Evolutionary conservation across 1,140 invertebrate genomes (phyloP).

Genomic region (Probaryconus sp.): DNA sequence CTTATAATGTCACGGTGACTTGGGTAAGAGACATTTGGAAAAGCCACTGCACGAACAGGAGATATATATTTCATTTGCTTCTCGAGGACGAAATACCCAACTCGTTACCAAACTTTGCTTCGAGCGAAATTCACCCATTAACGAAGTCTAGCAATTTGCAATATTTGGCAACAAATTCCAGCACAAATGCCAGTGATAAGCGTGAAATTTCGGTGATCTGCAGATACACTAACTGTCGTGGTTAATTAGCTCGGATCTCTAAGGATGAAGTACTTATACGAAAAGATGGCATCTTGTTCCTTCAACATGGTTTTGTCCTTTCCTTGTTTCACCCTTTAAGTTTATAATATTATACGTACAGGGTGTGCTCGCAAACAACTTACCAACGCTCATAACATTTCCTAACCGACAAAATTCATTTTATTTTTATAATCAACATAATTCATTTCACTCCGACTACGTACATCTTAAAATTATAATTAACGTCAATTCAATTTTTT

Average conservation of each 20-base stretch:
- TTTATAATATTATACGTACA: constrained; percentile 20
- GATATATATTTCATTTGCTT: too few relatives aligned
- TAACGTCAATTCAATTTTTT: too few relatives aligned
- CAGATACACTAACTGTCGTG: constrained; percentile 31
- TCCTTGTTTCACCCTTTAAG: constrained; percentile 38
- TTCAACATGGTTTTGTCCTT: constrained; percentile 35
- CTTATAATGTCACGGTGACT: background rate
- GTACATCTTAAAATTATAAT: too few relatives aligned
- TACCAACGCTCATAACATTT: constrained; percentile 3
- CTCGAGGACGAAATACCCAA: too few relatives aligned
- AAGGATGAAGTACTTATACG: constrained; percentile 36
- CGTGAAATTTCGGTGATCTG: constrained; percentile 41
- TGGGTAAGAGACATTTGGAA: background rate
- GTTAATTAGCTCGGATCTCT: constrained; percentile 38
- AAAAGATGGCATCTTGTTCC: constrained; percentile 50
- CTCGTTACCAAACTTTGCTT: too few relatives aligned
- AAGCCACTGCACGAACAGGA: too few relatives aligned
- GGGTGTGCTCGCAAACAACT: constrained; percentile 6
- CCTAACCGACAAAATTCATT: too few relatives aligned
- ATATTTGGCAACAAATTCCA: constrained; percentile 10
- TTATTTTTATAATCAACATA: too few relatives aligned
- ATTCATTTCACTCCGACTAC: too few relatives aligned
- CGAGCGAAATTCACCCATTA: too few relatives aligned
- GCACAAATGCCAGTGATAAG: constrained; percentile 29
- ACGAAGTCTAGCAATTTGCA: too few relatives aligned